Conservation (phyloP, 92 coral and sea anemone species). For the Pocillopora grandis region DNA sequence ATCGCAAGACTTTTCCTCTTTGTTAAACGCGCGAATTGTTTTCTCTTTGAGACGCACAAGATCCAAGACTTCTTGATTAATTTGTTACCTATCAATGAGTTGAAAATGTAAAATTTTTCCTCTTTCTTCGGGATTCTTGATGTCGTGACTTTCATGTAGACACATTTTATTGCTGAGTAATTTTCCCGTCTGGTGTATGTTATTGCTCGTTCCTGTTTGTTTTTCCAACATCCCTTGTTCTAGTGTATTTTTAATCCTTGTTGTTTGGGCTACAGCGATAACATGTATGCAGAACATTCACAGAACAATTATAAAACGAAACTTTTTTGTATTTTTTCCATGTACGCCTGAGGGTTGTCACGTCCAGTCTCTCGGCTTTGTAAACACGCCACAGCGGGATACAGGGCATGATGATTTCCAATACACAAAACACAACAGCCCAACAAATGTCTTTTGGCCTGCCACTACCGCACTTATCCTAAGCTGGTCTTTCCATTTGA, state of each 20-base stretch:
- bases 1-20: background rate
- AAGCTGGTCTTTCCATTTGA: background rate
- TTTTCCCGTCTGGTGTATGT: background rate
- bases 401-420: background rate
- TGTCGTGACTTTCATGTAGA: constrained; percentile 25
- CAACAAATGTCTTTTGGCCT: background rate
- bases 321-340: background rate
- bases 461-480: background rate
- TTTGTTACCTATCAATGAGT: background rate
- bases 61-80: constrained; percentile 6
- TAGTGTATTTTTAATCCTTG: background rate
- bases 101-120: background rate
- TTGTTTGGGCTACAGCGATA: background rate
- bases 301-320: background rate
- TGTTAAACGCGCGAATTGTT: background rate
- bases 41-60: background rate
- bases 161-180: constrained; percentile 8
- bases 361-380: constrained; percentile 8
- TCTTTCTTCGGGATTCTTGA: background rate
- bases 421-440: background rate
- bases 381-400: constrained; percentile 31
- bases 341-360: constrained; percentile 16
- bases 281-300: background rate
- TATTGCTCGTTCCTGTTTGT: background rate
- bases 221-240: background rate